Evolutionary conservation across 2,113 vertebrate species (phyloP).

Genomic region (Laticauda colubrina): DNA sequence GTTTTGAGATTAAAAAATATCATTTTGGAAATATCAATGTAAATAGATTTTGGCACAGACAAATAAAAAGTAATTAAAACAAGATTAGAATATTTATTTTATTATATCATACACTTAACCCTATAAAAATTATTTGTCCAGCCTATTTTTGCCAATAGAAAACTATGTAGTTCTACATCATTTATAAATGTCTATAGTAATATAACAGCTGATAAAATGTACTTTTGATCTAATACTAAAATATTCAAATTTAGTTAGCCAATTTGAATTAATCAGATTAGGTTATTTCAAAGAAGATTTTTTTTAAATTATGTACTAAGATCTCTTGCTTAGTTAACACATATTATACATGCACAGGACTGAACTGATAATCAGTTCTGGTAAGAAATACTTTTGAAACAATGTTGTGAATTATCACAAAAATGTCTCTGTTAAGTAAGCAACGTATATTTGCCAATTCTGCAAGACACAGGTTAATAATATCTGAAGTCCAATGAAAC

Average conservation of each 20-base stretch:
- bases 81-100: conserved; percentile 55
- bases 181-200: neutral
- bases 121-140: conserved; percentile 21
- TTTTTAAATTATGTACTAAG: neutral
- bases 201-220: neutral
- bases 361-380: neutral
- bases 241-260: conserved; percentile 8
- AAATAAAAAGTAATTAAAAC: conserved; percentile 16
- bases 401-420: neutral
- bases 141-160: neutral
- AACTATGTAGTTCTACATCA: neutral
- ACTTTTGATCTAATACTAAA: conserved; percentile 19
- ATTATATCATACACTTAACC: conserved; percentile 49
- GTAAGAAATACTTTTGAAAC: conserved; percentile 46
- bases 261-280: conserved; percentile 24
- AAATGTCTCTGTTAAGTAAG: neutral
- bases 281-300: conserved; percentile 15
- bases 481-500: neutral
- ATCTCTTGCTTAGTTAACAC: neutral
- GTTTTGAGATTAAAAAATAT: conserved; percentile 26
- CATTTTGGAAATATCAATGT: conserved; percentile 24
- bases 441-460: conserved; percentile 43
- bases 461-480: conserved; percentile 32
- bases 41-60: neutral
- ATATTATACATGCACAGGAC: neutral